These are phyloP conservation scores for Calameuta idolon DNA, from an alignment of 2,888 invertebrate genomes.

Conservation along the genomic window DNA sequence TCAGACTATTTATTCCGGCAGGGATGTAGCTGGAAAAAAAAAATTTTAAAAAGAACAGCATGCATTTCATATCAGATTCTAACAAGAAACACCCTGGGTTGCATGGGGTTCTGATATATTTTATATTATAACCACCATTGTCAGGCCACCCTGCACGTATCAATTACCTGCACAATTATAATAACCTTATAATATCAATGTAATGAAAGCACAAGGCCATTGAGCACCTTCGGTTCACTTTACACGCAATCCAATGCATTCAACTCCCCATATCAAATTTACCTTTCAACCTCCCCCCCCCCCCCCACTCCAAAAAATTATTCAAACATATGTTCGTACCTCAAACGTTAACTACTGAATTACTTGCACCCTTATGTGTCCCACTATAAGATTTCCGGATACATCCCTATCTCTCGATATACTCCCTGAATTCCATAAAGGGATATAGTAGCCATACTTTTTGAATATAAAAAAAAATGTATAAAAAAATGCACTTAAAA, in stretches of 20 bases:
- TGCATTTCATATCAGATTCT: slow-evolving; percentile 11
- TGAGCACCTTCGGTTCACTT: slow-evolving; percentile 19
- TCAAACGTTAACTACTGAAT: background rate
- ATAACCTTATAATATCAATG: slow-evolving; percentile 44
- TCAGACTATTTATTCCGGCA: slow-evolving; percentile 57
- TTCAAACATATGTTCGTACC: background rate
- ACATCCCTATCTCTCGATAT: background rate
- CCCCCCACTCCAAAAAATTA: background rate
- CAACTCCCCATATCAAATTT: background rate
- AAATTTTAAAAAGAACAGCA: background rate
- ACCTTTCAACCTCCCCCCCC: background rate
- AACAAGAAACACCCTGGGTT: slow-evolving; percentile 15
- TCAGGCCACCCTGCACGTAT: slow-evolving; percentile 32
- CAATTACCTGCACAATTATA: slow-evolving; percentile 57
- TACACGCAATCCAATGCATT: background rate
- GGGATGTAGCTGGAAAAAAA: slow-evolving; percentile 34
- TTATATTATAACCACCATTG: background rate
- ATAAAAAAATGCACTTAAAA: background rate
- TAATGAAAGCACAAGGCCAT: slow-evolving; percentile 33
- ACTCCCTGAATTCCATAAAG: background rate
- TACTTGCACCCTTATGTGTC: background rate
- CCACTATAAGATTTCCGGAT: background rate
- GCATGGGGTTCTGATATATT: background rate
- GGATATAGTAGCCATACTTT: background rate
- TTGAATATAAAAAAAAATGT: background rate